Evolutionary conservation across 2,113 vertebrate genomes (phyloP).

Genomic region (Bufo gargarizans): DNA sequence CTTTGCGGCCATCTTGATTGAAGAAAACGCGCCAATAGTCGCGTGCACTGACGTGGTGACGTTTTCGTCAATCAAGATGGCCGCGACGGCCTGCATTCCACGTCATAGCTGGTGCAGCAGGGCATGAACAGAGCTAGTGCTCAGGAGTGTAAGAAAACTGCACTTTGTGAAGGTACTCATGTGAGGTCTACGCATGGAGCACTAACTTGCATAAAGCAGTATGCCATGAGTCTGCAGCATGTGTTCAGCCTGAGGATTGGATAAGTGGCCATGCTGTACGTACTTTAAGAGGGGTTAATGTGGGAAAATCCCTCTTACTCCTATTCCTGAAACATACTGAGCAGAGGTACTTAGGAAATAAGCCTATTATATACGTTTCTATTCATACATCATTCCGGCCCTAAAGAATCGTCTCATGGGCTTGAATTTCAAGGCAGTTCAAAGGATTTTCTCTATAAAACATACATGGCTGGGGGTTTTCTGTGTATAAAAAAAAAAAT

Average conservation of each 20-base stretch:
- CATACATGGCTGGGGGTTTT: background rate
- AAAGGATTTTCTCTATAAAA: background rate
- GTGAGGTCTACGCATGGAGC: background rate
- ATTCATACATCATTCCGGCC: conserved; percentile 65
- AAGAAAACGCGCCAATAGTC: too few species aligned
- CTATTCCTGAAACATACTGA: conserved; percentile 59
- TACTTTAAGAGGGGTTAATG: conserved; percentile 57
- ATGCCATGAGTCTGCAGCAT: background rate
- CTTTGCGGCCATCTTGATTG: too few species aligned
- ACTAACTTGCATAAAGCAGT: background rate
- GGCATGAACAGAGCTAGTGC: too few species aligned
- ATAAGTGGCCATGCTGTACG: conserved; percentile 4
- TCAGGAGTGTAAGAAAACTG: background rate
- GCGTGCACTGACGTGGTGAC: too few species aligned
- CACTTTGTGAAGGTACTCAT: background rate
- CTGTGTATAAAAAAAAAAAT: too few species aligned
- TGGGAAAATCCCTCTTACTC: conserved; percentile 61
- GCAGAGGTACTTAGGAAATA: conserved; percentile 66
- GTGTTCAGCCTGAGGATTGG: background rate
- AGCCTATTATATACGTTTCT: conserved; percentile 68
- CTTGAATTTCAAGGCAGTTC: conserved; percentile 46
- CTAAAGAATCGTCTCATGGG: conserved; percentile 61
- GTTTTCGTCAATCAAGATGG: too few species aligned
- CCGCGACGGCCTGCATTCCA: too few species aligned
- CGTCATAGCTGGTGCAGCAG: too few species aligned